phyloP scores from a whole-genome alignment of 1,140 invertebrate genomes.

The Acromyrmex heyeri region DNA sequence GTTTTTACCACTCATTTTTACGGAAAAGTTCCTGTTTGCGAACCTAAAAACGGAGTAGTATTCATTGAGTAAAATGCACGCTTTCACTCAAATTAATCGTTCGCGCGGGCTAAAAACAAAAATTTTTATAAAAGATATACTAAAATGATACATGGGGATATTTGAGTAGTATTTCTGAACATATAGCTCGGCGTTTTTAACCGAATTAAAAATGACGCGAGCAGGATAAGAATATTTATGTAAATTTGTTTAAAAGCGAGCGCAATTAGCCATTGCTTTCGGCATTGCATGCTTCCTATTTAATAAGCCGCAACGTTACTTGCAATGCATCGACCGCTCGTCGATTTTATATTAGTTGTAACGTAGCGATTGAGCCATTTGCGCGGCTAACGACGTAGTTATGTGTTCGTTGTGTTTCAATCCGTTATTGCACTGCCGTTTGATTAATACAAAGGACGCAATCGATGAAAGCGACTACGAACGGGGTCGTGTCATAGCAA shows the following conservation, averaged over 20 bases:
- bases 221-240: conserved; percentile 31
- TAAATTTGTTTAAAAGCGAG: conserved; percentile 17
- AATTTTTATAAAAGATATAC: no score
- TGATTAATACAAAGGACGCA: conserved; percentile 58
- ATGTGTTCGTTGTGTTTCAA: conserved; percentile 28
- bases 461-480: conserved; percentile 46
- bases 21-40: no score
- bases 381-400: conserved; percentile 39
- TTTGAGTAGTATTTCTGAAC: no score
- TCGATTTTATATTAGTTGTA: conserved; percentile 67
- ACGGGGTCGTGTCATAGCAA: conserved; percentile 23
- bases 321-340: conserved; percentile 31
- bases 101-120: no score
- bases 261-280: conserved; percentile 40
- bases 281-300: conserved; percentile 41
- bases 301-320: conserved; percentile 55
- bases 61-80: no score
- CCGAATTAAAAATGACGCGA: conserved; percentile 12
- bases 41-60: no score
- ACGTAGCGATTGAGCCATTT: conserved; percentile 62
- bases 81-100: no score
- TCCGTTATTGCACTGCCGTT: conserved; percentile 58
- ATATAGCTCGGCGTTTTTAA: no score
- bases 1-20: no score
- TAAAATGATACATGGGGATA: no score